A percentile compares a stretch with the other conserved stretches of the same genome.
Conservation (phyloP, 1,140 invertebrate species). For the Mactra quadrangularis region DNA sequence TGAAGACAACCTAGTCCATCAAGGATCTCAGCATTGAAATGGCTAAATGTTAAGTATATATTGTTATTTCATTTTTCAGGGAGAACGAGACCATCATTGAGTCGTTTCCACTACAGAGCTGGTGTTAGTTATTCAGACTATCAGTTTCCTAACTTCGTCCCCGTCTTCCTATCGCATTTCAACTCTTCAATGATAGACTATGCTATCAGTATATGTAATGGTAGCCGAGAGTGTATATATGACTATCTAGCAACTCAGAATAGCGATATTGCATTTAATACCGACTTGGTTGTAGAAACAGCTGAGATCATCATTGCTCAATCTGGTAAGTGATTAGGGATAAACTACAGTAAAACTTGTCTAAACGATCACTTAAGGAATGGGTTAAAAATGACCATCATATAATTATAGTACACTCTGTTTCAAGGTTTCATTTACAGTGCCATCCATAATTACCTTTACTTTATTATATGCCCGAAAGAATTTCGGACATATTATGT, state of each 20-base stretch:
- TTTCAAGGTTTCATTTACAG: too few relatives aligned
- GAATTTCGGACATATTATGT: too few relatives aligned
- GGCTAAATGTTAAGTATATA: too few relatives aligned
- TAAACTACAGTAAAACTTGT: too few relatives aligned
- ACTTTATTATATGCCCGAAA: too few relatives aligned
- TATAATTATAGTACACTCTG: too few relatives aligned
- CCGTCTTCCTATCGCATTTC: constrained; percentile 60
- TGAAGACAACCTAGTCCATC: too few relatives aligned
- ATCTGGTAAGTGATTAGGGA: constrained; percentile 51
- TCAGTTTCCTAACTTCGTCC: constrained; percentile 51
- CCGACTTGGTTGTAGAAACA: background rate
- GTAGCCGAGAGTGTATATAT: constrained; percentile 42
- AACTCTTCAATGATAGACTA: constrained; percentile 11
- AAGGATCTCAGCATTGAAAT: too few relatives aligned
- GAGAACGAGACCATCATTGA: constrained; percentile 5
- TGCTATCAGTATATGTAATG: constrained; percentile 35
- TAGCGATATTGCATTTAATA: constrained; percentile 11
- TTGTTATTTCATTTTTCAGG: constrained; percentile 46
- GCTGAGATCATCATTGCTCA: background rate
- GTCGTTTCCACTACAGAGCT: constrained; percentile 34
- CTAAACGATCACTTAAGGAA: too few relatives aligned
- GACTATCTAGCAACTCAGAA: constrained; percentile 59
- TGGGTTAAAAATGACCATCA: too few relatives aligned
- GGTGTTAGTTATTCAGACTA: constrained; percentile 14
- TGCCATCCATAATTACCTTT: too few relatives aligned